Evolutionary conservation across 2,113 vertebrate species (phyloP).

Genomic region (Halichoerus grypus): DNA sequence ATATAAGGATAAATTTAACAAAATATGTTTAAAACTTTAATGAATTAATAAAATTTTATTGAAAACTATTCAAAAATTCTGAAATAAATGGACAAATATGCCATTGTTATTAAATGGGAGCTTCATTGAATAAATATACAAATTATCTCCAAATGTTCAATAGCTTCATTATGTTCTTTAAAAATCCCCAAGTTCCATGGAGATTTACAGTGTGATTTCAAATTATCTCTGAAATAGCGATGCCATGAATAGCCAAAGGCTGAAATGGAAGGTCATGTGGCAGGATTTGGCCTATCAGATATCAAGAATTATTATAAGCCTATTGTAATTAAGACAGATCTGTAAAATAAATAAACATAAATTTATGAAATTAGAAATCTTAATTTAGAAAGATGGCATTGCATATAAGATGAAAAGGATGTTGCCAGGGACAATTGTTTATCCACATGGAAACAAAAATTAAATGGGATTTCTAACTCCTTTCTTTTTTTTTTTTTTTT

Average conservation of each 20-base stretch:
- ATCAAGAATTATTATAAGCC: not conserved
- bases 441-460: not conserved
- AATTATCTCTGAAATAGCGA: not conserved
- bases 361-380: not conserved
- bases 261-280: not conserved
- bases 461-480: not conserved
- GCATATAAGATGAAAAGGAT: not conserved
- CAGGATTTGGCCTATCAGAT: not conserved
- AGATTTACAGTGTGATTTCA: not conserved
- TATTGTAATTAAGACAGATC: not conserved
- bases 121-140: not conserved
- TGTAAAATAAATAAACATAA: not conserved
- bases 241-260: not conserved
- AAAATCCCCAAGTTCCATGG: not conserved
- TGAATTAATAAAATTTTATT: not conserved
- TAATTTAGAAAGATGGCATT: not conserved
- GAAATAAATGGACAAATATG: not conserved
- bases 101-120: not conserved
- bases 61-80: not conserved
- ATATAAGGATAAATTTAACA: not conserved
- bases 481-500: too few species aligned
- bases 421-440: not conserved
- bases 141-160: not conserved
- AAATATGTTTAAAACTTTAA: not conserved
- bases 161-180: not conserved